Conservation (phyloP, 2,888 invertebrate genomes). For the Drosophila subquinaria region DNA sequence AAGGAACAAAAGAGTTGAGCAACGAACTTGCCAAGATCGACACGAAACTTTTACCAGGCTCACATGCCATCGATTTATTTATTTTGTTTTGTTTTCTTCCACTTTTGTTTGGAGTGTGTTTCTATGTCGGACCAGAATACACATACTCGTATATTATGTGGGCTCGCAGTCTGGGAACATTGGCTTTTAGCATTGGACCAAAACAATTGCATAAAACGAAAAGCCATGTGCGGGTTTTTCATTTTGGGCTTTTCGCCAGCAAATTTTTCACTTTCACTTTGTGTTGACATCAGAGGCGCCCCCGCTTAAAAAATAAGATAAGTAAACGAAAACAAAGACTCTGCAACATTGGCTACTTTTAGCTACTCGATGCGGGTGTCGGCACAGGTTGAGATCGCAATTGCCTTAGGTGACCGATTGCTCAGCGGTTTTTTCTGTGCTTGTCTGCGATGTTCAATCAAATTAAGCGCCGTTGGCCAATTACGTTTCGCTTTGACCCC, state of each 20-base stretch:
- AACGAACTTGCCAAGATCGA: conserved; percentile 63
- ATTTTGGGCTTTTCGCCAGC: conserved; percentile 34
- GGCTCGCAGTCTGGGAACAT: conserved; percentile 60
- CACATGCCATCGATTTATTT: conserved; percentile 49
- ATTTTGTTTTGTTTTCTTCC: not conserved
- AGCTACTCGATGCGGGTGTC: conserved; percentile 24
- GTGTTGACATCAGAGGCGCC: conserved; percentile 69
- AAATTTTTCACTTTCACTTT: conserved; percentile 77
- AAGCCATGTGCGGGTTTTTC: conserved; percentile 32
- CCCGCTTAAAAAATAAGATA: conserved; percentile 50
- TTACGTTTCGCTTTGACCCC: conserved; percentile 80
- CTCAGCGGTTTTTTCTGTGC: conserved; percentile 5
- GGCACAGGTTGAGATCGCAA: conserved; percentile 44
- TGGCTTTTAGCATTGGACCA: conserved; percentile 17
- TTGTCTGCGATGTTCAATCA: conserved; percentile 59
- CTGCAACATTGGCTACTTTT: conserved; percentile 6
- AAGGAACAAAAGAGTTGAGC: conserved; percentile 50
- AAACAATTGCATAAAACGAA: conserved; percentile 75
- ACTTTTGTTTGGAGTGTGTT: conserved; percentile 43
- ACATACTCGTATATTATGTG: conserved; percentile 48
- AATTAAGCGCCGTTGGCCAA: conserved; percentile 77
- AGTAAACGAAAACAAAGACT: conserved; percentile 7
- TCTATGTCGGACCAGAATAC: conserved; percentile 30
- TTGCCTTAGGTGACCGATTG: conserved; percentile 44
- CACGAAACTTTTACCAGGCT: conserved; percentile 60